phyloP scores from a whole-genome alignment of 2,888 invertebrate species.

The Coelopa pilipes region DNA sequence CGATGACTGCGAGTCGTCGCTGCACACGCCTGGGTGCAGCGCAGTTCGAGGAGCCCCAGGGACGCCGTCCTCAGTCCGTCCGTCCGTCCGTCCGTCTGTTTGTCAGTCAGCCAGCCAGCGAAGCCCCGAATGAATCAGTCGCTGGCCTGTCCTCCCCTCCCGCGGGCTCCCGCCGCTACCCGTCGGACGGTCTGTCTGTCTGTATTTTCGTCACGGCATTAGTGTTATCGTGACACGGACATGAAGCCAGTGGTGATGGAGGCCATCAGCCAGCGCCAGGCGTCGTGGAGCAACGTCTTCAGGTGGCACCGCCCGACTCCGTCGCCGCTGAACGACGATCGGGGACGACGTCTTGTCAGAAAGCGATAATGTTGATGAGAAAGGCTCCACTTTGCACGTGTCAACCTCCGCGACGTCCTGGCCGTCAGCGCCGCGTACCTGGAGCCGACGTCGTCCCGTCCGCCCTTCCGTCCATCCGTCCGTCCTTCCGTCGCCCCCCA shows the following conservation, averaged over 20 bases:
- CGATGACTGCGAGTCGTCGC: conserved; percentile 13
- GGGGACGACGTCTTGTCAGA: too few relatives aligned
- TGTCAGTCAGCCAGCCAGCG: not conserved
- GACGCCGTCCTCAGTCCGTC: not conserved
- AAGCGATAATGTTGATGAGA: too few relatives aligned
- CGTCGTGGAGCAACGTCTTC: not conserved
- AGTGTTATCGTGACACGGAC: conserved; percentile 38
- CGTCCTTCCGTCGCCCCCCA: too few relatives aligned
- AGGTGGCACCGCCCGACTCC: not conserved
- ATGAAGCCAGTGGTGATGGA: conserved; percentile 30
- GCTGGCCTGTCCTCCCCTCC: not conserved
- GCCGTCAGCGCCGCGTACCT: too few relatives aligned
- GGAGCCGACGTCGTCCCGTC: too few relatives aligned
- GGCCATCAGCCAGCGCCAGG: not conserved
- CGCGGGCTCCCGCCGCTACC: too few relatives aligned
- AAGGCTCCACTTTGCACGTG: too few relatives aligned
- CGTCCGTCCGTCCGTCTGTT: not conserved
- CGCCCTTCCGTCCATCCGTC: too few relatives aligned
- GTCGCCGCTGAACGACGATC: not conserved
- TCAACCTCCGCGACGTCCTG: too few relatives aligned
- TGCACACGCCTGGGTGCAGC: not conserved
- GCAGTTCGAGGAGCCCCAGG: conserved; percentile 25
- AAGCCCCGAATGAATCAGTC: conserved; percentile 34
- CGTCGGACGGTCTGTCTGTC: not conserved
- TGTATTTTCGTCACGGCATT: conserved; percentile 30